Evolutionary conservation across 2,888 invertebrate genomes (phyloP).

Genomic region (Torymus aiolomorphi): DNA sequence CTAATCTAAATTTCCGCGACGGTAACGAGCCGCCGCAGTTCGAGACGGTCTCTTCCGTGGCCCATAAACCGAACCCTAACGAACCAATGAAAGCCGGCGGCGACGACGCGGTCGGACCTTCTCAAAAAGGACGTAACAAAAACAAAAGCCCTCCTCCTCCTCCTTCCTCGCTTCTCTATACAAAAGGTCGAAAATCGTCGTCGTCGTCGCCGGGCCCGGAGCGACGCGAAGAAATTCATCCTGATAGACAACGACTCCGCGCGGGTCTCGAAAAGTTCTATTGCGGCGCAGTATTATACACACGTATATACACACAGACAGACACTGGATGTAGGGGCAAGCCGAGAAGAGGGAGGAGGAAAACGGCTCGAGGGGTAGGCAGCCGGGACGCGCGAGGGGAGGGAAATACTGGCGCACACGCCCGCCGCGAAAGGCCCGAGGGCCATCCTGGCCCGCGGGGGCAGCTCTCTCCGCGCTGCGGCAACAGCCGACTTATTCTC

Average conservation of each 20-base stretch:
- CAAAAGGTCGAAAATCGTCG: too few species aligned
- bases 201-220: too few species aligned
- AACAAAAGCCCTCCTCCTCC: too few species aligned
- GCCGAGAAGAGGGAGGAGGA: neutral
- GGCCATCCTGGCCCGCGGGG: slow-evolving; percentile 68
- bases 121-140: too few species aligned
- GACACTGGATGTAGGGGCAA: neutral
- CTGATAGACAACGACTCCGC: neutral
- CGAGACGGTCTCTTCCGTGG: too few species aligned
- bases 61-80: too few species aligned
- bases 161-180: too few species aligned
- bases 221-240: too few species aligned
- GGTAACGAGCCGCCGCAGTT: too few species aligned
- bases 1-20: too few species aligned
- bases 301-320: neutral
- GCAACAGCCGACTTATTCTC: slow-evolving; percentile 55
- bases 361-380: slow-evolving; percentile 2
- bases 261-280: slow-evolving; percentile 36
- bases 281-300: neutral
- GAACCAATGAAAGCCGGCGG: too few species aligned
- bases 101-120: too few species aligned
- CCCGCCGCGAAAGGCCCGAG: slow-evolving; percentile 62
- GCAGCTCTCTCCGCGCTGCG: slow-evolving; percentile 40
- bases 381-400: neutral
- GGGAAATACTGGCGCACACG: slow-evolving; percentile 61